A percentile compares a stretch with the other conserved stretches of the same genome.
Evolutionary conservation across 2,888 invertebrate genomes (phyloP).

Genomic region (Sminthurinus aureus): DNA sequence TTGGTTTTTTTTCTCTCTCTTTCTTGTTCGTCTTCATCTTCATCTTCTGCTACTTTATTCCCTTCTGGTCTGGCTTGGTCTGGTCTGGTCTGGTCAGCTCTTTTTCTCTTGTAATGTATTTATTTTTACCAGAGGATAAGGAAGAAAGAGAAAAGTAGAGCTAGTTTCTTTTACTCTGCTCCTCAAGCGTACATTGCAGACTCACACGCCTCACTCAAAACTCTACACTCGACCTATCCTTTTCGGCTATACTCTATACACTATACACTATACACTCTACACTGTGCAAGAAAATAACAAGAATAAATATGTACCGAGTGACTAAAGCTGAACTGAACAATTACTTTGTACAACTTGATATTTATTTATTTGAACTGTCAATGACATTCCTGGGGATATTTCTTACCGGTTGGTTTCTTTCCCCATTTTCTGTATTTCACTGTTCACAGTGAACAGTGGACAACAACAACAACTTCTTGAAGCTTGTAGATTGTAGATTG

Average conservation of each 20-base stretch:
- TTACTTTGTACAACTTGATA: neutral
- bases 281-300: no score
- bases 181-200: no score
- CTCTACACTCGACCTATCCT: no score
- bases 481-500: no score
- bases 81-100: neutral
- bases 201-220: no score
- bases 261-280: no score
- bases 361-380: neutral
- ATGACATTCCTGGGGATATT: neutral
- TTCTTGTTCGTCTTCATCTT: neutral
- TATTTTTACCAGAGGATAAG: no score
- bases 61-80: neutral
- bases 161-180: no score
- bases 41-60: constrained; percentile 9
- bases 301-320: no score
- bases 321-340: neutral
- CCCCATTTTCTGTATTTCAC: neutral
- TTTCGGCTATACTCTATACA: no score
- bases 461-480: neutral
- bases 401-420: neutral
- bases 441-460: no score
- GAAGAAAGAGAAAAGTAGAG: no score
- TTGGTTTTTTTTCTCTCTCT: neutral
- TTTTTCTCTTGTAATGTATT: neutral